phyloP scores from a whole-genome alignment of 1,140 invertebrate genomes.

The Dendroctonus ponderosae region DNA sequence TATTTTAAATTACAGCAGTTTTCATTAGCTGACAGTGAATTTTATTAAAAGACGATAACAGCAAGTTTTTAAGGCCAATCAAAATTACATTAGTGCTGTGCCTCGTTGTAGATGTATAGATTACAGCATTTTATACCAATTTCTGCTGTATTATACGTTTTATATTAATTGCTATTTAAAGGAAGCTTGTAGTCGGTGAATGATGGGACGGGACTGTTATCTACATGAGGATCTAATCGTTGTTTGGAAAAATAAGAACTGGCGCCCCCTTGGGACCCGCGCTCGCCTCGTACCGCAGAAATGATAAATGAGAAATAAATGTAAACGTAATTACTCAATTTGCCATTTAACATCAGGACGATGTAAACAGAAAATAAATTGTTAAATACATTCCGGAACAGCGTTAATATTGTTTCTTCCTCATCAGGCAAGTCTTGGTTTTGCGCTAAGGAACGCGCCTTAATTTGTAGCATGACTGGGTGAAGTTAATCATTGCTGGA shows the following conservation, averaged over 20 bases:
- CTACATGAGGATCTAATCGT: constrained; percentile 27
- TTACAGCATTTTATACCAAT: constrained; percentile 28
- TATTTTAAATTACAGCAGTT: constrained; percentile 33
- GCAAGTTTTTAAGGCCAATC: constrained; percentile 31
- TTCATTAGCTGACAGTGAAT: constrained; percentile 28
- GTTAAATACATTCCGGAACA: constrained; percentile 1
- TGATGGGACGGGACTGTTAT: constrained; percentile 21
- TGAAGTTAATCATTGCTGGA: too few relatives aligned
- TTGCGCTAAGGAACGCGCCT: neutral
- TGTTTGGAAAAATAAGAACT: constrained; percentile 10
- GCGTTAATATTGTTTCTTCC: constrained; percentile 3
- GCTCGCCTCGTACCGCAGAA: neutral
- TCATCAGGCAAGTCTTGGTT: neutral
- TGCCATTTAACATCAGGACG: constrained; percentile 11
- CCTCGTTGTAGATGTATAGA: constrained; percentile 23
- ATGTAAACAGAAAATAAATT: constrained; percentile 16
- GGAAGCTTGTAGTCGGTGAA: constrained; percentile 16
- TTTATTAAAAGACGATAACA: constrained; percentile 36
- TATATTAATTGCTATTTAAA: constrained; percentile 32
- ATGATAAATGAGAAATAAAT: constrained; percentile 33
- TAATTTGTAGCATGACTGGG: too few relatives aligned
- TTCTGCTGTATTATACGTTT: constrained; percentile 27
- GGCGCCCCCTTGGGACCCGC: neutral
- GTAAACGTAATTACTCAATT: constrained; percentile 32
- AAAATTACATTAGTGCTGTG: constrained; percentile 31